Evolutionary conservation across 2,113 vertebrate genomes (phyloP).

Genomic region (Rhagologus leucostigma): DNA sequence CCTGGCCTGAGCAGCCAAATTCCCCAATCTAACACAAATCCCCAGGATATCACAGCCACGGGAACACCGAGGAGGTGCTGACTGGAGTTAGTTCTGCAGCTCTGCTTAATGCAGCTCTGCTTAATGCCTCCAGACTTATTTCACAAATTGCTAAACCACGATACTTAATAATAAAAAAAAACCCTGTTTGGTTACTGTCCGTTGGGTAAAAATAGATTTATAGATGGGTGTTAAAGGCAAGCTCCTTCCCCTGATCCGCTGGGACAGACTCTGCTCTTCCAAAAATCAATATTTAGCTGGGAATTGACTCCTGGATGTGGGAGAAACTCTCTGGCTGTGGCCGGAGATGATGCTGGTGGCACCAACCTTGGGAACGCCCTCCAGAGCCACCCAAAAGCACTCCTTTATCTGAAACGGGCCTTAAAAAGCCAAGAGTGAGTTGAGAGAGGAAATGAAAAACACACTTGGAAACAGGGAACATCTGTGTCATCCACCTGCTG

Average conservation of each 20-base stretch:
- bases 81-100: neutral
- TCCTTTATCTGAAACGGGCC: neutral
- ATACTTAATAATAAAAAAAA: neutral
- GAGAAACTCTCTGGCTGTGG: neutral
- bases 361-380: neutral
- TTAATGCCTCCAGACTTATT: neutral
- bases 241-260: neutral
- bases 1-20: neutral
- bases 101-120: accelerated
- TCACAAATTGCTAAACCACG: neutral
- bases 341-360: neutral
- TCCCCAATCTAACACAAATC: accelerated
- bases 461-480: accelerated
- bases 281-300: neutral
- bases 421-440: neutral
- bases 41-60: accelerated
- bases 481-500: neutral
- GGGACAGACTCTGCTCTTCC: neutral
- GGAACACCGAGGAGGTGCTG: neutral
- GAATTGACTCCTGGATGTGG: neutral
- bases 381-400: neutral
- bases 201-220: neutral
- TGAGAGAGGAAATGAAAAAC: neutral
- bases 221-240: neutral
- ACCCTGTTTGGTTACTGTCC: neutral